Base-by-base conservation (phyloP, 2,888 invertebrate species). In the Torymus auratus region DNA sequence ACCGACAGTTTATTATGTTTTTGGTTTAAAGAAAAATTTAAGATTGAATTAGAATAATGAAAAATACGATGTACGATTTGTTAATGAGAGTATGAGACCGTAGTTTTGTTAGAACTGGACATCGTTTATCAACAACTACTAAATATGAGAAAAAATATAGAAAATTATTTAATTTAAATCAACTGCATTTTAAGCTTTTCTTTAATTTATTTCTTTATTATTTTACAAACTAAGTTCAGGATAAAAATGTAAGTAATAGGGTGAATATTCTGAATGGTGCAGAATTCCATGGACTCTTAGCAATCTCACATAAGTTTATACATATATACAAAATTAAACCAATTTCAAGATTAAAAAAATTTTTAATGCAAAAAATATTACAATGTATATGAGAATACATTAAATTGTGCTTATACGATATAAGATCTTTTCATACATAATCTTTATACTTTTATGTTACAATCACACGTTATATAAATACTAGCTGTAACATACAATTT, bases 301-400 rank as follows among this genome's bases (percentile, higher is more conserved):
- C 14, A 41, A 28, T 62, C 62, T 17, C 20, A 15, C 11, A 11
- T 60, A 15, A 60, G 5, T 4, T 10, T 10, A 62, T 14, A 62
- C 11, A n/a, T 28, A n/a, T 28, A 41, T 4, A 62, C 28, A n/a
- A 62, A 28, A 62, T 10, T 10, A 52, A 65, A 13, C 52, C 11
- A 17, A 58, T 10, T 23, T 78, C 14, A 71, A 11, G 70, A 71
- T 71, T 58, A 78, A 78, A 74, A 74, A 79, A 79, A 56, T 79
- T 13, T 79, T 79, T 79, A 79, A 73, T 74, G 68, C 73, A 69
- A 79, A 79, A 79, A 79, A 79, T 74, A 79, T 79, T 79, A 74
- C 61, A 78, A 50, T 80, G 28, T 28, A 74, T 28, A 64, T 65
- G 70, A 71, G 70, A 71, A 60, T 80, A 80, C 80, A 75, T 74